These are phyloP conservation scores for Saxidomus purpurata DNA, from an alignment of 1,140 invertebrate genomes.

Conservation along the genomic window DNA sequence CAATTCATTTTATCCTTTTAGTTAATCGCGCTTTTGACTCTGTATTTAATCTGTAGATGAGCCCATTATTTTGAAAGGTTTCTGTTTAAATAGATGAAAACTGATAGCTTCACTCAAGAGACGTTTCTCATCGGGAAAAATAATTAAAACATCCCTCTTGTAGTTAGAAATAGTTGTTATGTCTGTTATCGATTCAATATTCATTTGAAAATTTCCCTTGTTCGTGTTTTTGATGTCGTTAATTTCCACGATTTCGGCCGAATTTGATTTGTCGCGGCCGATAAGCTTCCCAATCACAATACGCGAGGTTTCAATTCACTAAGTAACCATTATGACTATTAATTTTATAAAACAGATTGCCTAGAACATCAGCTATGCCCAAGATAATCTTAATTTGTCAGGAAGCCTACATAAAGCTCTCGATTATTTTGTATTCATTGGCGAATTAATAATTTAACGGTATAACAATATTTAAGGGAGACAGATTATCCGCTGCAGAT, in stretches of 20 bases:
- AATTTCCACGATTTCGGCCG: constrained; percentile 54
- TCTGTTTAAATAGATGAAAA: constrained; percentile 58
- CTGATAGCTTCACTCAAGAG: constrained; percentile 55
- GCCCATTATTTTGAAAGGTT: constrained; percentile 56
- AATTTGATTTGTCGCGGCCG: constrained; percentile 26
- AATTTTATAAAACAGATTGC: constrained; percentile 62
- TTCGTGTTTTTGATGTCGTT: constrained; percentile 56
- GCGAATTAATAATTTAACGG: constrained; percentile 46
- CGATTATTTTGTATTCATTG: constrained; percentile 20
- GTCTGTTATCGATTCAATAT: constrained; percentile 44
- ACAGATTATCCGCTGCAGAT: constrained; percentile 3
- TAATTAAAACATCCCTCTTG: constrained; percentile 57
- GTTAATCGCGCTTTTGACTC: constrained; percentile 36
- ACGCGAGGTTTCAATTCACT: constrained; percentile 55
- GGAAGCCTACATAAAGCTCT: neutral
- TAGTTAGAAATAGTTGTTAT: constrained; percentile 54
- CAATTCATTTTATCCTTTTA: constrained; percentile 38
- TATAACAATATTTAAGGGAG: constrained; percentile 28
- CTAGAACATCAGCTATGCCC: constrained; percentile 6
- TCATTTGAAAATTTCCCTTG: constrained; percentile 63
- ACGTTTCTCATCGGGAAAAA: constrained; percentile 18
- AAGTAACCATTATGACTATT: constrained; percentile 65
- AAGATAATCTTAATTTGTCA: constrained; percentile 50
- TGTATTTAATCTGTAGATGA: constrained; percentile 35
- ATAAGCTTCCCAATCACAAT: constrained; percentile 7